Base-by-base conservation (phyloP, 2,888 invertebrate genomes). In the Tridacna crocea region DNA sequence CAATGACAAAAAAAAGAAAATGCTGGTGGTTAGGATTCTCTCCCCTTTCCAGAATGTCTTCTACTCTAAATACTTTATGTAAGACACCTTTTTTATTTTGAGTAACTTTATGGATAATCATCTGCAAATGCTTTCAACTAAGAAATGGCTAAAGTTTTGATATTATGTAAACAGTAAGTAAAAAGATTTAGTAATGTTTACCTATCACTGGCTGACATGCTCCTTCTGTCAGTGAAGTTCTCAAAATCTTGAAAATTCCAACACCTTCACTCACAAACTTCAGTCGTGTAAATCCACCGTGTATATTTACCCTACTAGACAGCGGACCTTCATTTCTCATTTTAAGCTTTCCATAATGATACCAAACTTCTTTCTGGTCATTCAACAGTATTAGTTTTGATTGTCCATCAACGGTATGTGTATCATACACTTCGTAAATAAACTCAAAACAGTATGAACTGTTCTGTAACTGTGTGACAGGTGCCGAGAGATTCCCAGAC, bases 381-480 rank as follows among this genome's bases (percentile, higher is more conserved):
- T 74, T 26, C 6, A 58, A 27, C 17, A 74, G 19, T 12, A 19
- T 26, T 19, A 74, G 46, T 26, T 24, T 74, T 1, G 73, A 46
- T 19, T 11, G 8, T 17, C 13, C 22, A 22, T 46, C 60, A 19
- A 60, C 27, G 36, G 60, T 26, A 46, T 74, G 27, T 4, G n/a
- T 58, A 60, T 74, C 73, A 17, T 27, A 19, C n/a, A 61, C 19
- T 17, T 26, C 36, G 60, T 74, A 74, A 6, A 36, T 3, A n/a
- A 74, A 74, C 24, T 58, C 73, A 19, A 74, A 60, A 74, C 73
- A 74, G 47, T 74, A 22, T n/a, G 12, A 48, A 13, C 22, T 47
- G 13, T 22, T 11, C 13, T 46, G 19, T 12, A 46, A 22, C 19
- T 47, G n/a, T 17, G 60, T 36, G 27, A 36, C n/a, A 11, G 73